Evolutionary conservation across 2,113 vertebrate species (phyloP), one percentile per base, ranked within the genome.

Genomic region (Dipodomys ordii): DNA sequence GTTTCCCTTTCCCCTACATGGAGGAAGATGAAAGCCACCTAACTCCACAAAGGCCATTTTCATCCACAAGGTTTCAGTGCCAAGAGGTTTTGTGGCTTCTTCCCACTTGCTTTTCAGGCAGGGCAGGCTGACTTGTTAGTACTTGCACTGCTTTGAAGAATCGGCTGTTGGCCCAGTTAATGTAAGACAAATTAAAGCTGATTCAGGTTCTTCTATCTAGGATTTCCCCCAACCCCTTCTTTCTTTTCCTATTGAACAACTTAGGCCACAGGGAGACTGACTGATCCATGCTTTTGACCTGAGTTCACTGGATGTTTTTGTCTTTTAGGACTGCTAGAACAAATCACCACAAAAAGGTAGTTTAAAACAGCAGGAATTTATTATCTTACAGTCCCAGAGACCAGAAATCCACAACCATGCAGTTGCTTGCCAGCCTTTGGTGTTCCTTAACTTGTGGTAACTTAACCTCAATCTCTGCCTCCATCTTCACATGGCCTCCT

Each of bases 111-210:
- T 83, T 88, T 96, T 92, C 94, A 81, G 88, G 93, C 87, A 91
- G 65, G 49, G 79, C 86, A 30, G 77, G 76, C 86, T 91, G 39
- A 35, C 96, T 10, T 97, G 95, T 81, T 93, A 76, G 32, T 84
- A 85, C 96, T 92, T 96, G 97, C 57, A 28, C 28, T 68, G 76
- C 68, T 86, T 95, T 80, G 86, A 88, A 76, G 84, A 96, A 39
- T 84, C 9, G 2, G 53, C 85, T 27, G 0, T n/a, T 18, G 46
- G 79, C 73, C 35, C 60, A 19, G 67, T 25, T 92, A 79, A 81
- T 35, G 68, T 60, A 64, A 96, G 83, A 67, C 15, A 67, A n/a
- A 68, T 76, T 87, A 78, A 72, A 90, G 83, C 68, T 81, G 90
- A 93, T 92, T 91, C 84, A 27, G 2, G 1, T 32, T 82, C 69